A percentile compares a stretch with the other conserved stretches of the same genome.
These are phyloP conservation scores for Engystomops pustulosus DNA, from an alignment of 2,113 vertebrate genomes.

Conservation along the genomic window DNA sequence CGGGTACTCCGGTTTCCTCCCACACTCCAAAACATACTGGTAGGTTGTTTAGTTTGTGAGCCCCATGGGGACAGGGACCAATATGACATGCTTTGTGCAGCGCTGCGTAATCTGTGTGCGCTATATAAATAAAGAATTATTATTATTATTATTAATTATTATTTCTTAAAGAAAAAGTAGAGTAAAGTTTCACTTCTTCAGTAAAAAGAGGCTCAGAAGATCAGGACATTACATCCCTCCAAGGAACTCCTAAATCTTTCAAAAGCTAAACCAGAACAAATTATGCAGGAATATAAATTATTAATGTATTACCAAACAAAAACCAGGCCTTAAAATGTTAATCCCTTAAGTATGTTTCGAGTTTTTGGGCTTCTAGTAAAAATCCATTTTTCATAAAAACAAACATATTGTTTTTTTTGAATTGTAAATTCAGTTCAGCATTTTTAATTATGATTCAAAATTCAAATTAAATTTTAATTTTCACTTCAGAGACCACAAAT, in stretches of 20 bases:
- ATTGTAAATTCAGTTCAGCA: neutral
- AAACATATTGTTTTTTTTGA: neutral
- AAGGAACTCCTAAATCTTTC: neutral
- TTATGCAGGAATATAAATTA: neutral
- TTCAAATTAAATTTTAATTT: slow-evolving; percentile 41
- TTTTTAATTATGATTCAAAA: slow-evolving; percentile 12
- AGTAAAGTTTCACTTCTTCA: slow-evolving; percentile 1
- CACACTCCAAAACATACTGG: too few species aligned
- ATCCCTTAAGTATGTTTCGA: neutral
- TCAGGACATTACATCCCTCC: neutral
- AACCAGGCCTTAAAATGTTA: neutral
- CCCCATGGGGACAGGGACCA: too few species aligned
- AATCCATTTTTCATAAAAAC: slow-evolving; percentile 6
- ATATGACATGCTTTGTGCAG: too few species aligned
- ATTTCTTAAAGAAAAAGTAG: too few species aligned
- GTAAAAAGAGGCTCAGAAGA: neutral
- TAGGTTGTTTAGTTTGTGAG: too few species aligned
- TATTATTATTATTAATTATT: too few species aligned
- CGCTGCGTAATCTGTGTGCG: too few species aligned
- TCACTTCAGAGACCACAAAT: slow-evolving; percentile 15
- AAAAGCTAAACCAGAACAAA: neutral
- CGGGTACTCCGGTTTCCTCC: too few species aligned
- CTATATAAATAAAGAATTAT: too few species aligned
- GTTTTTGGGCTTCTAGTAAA: neutral
- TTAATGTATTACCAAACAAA: neutral